A percentile compares a stretch with the other conserved stretches of the same genome.
Conservation (phyloP, 1,140 invertebrate genomes). For the Paraescarpia echinospica region DNA sequence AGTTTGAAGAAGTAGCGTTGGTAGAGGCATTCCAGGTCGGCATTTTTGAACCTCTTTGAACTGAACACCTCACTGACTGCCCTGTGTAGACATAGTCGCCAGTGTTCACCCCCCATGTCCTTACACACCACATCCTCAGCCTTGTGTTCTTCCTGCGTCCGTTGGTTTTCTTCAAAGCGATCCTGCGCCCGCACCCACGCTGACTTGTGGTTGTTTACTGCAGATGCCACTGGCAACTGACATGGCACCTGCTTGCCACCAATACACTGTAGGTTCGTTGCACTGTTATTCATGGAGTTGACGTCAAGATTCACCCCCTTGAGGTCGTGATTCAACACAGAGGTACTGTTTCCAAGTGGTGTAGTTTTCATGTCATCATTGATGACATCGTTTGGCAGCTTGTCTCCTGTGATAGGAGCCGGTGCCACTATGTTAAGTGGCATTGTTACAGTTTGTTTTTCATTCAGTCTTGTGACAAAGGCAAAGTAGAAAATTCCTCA, state of each 20-base stretch:
- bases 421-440: neutral
- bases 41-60: slow-evolving; percentile 46
- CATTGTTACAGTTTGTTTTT: neutral
- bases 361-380: neutral
- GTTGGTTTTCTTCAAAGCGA: slow-evolving; percentile 32
- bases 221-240: neutral
- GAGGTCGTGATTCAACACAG: neutral
- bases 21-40: slow-evolving; percentile 77
- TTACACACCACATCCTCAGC: neutral
- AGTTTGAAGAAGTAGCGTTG: slow-evolving; percentile 89
- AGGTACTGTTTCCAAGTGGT: neutral
- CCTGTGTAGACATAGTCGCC: neutral
- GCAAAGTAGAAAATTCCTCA: neutral
- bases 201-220: slow-evolving; percentile 35
- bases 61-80: slow-evolving; percentile 33
- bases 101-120: neutral
- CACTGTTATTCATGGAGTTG: neutral
- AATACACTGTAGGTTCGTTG: neutral
- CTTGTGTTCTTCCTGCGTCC: no score
- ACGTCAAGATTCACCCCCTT: neutral
- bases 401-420: neutral
- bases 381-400: neutral
- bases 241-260: neutral
- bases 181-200: slow-evolving; percentile 50
- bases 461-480: neutral